Percentiles rank a stretch among this genome's conserved stretches.
Evolutionary conservation across 2,888 invertebrate genomes (phyloP).

Genomic region (Aspidiotus rigidus): DNA sequence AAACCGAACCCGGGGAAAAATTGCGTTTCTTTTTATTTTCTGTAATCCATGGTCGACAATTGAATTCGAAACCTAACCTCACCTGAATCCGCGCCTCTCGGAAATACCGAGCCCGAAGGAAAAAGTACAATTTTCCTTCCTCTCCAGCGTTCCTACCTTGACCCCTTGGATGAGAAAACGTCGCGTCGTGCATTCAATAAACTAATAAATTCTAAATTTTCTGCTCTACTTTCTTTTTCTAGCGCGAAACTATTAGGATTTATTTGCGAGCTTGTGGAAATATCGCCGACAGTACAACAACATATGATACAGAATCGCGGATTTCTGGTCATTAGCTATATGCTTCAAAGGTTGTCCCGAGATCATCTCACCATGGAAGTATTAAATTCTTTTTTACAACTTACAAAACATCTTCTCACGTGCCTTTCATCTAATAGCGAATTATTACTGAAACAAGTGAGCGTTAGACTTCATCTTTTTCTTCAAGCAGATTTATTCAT

Average conservation of each 20-base stretch:
- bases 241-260: constrained; percentile 93
- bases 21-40: too few species aligned
- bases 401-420: constrained; percentile 86
- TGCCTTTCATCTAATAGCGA: constrained; percentile 88
- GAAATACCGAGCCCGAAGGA: too few species aligned
- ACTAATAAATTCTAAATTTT: too few species aligned
- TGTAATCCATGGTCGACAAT: too few species aligned
- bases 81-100: too few species aligned
- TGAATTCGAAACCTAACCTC: too few species aligned
- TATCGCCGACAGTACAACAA: constrained; percentile 94
- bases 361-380: constrained; percentile 93
- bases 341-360: constrained; percentile 83
- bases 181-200: too few species aligned
- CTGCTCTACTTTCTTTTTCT: constrained; percentile 40
- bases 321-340: constrained; percentile 94
- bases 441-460: constrained; percentile 82
- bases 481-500: neutral
- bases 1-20: too few species aligned
- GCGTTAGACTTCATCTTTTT: neutral
- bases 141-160: too few species aligned
- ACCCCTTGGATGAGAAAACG: too few species aligned
- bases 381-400: constrained; percentile 78
- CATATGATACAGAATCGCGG: constrained; percentile 99
- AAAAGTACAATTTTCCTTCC: too few species aligned
- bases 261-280: constrained; percentile 93